Conservation (phyloP, 2,888 invertebrate species). For the Acleris holmiana region DNA sequence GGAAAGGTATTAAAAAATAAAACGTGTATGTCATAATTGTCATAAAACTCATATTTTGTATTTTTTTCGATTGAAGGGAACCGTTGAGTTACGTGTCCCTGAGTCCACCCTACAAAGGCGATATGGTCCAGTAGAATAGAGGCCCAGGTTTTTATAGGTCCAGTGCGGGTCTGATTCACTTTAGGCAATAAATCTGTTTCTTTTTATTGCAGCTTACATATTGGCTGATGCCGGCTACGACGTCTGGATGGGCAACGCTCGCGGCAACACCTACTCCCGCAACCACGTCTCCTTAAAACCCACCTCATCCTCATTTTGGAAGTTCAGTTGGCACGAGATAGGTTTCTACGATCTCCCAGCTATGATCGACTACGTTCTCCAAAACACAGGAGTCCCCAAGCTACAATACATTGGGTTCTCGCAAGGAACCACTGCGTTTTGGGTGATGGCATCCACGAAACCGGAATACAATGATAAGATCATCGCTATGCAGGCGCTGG, state of each 20-base stretch:
- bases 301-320: conserved; percentile 69
- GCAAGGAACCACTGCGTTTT: conserved; percentile 87
- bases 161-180: neutral
- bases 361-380: conserved; percentile 87
- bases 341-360: conserved; percentile 90
- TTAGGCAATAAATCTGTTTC: neutral
- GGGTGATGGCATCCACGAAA: conserved; percentile 82
- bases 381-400: conserved; percentile 79
- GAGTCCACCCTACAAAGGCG: too few species aligned
- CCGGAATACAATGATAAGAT: conserved; percentile 86
- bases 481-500: conserved; percentile 83
- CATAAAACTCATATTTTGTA: too few species aligned
- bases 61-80: too few species aligned
- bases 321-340: conserved; percentile 90
- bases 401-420: conserved; percentile 90
- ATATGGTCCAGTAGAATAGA: too few species aligned
- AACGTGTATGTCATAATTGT: too few species aligned
- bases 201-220: conserved; percentile 84
- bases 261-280: conserved; percentile 91
- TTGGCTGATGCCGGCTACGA: conserved; percentile 89
- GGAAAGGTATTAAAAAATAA: too few species aligned
- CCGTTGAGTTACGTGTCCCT: too few species aligned
- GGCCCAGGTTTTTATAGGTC: too few species aligned
- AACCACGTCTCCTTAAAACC: conserved; percentile 80
- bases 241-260: conserved; percentile 93